phyloP scores from a whole-genome alignment of 2,113 vertebrate species.

The Odobenus rosmarus region DNA sequence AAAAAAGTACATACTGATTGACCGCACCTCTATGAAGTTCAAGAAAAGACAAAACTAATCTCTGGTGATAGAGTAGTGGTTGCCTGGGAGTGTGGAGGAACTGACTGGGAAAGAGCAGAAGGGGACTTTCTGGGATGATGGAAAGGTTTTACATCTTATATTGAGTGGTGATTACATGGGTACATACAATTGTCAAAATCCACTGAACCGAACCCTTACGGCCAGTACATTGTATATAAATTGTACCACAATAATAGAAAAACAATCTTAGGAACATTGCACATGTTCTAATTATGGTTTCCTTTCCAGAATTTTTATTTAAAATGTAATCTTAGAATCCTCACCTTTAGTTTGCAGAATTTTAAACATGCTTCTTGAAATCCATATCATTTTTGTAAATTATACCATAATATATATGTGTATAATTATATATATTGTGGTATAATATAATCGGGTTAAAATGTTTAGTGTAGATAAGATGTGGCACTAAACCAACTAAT shows the following conservation, averaged over 20 bases:
- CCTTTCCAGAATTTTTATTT: slow-evolving; percentile 35
- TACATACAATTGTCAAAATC: background rate
- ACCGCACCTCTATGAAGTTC: background rate
- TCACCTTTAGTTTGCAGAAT: slow-evolving; percentile 20
- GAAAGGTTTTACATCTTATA: background rate
- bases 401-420: background rate
- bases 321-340: background rate
- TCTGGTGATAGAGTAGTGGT: background rate
- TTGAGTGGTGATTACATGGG: background rate
- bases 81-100: background rate
- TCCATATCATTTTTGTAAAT: background rate
- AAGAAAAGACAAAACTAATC: background rate
- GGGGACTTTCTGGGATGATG: background rate
- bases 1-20: background rate
- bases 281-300: background rate
- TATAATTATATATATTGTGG: too few species aligned
- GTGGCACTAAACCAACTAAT: background rate
- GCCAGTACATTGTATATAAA: background rate
- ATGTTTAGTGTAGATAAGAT: background rate
- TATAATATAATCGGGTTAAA: background rate
- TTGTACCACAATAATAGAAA: background rate
- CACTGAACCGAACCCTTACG: background rate
- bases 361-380: slow-evolving; percentile 48
- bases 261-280: background rate
- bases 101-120: background rate